Base-by-base conservation (phyloP, 30 jellyfish, hydroid and myxozoan species). In the Turritopsis rubra region DNA sequence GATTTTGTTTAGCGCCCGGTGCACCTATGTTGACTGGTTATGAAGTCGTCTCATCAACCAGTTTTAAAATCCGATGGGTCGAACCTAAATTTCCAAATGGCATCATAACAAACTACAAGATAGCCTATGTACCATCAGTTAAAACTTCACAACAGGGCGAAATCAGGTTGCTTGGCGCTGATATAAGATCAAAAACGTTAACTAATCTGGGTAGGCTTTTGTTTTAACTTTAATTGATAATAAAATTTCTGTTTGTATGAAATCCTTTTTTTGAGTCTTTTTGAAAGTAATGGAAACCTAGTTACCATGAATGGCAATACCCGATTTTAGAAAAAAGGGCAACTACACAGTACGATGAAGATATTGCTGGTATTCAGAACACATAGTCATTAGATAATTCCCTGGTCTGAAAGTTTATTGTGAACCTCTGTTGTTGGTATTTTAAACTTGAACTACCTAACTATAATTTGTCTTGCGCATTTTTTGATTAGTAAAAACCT, bases 71-170 rank as follows among this genome's bases (percentile, higher is more conserved):
- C 18, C 1, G 27, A 60, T 77, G 85, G 85, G 0, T 18, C 0
- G 27, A 24, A 5, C 85, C 85, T 1, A 20, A 25, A 22, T 26
- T 26, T 28, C 85, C 85, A 17, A 77, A 77, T 29, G 85, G 85
- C 22, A 77, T 26, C 19, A 77, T 77, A 26, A 17, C n/a, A 16
- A 29, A 18, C 21, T 77, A 77, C 71, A 68, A n/a, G 28, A 27
- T 68, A n/a, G 9, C 72, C 73, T 77, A 77, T 77, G 60, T 41
- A 41, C 60, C 60, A 41, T 13, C 13, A 41, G n/a, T n/a, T n/a
- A 41, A 5, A 41, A 41, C 13, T 3, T 13, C 60, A 41, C 5
- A 41, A 41, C 60, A 41, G 60, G 60, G 60, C 13, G 60, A 41
- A 41, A 13, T 41, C 60, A 5, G 5, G 5, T 5, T 41, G 9